Evolutionary conservation across 1,140 invertebrate species (phyloP).

Genomic region (Pseudomyrmex gracilis): DNA sequence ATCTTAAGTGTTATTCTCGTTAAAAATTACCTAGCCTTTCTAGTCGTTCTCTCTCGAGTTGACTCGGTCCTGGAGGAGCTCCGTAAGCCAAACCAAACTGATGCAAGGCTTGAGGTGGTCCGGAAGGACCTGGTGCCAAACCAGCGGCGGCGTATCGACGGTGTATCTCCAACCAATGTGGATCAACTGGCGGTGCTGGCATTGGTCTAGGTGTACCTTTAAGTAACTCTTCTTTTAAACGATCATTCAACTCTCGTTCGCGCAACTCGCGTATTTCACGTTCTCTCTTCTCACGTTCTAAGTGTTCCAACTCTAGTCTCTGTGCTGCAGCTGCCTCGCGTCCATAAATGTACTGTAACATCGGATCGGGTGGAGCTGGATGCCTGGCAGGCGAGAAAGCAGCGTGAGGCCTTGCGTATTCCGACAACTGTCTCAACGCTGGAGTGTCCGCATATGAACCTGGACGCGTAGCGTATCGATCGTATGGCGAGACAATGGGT

Average conservation of each 20-base stretch:
- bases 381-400: conserved; percentile 91
- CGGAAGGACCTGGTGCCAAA: conserved; percentile 81
- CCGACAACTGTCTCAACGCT: conserved; percentile 94
- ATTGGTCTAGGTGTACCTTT: conserved; percentile 88
- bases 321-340: conserved; percentile 89
- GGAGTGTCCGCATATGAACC: conserved; percentile 94
- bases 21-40: conserved; percentile 89
- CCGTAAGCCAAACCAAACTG: conserved; percentile 87
- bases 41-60: conserved; percentile 94
- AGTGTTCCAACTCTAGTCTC: conserved; percentile 92
- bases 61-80: conserved; percentile 88
- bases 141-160: conserved; percentile 87
- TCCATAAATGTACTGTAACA: conserved; percentile 93
- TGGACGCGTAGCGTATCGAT: conserved; percentile 87
- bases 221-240: conserved; percentile 93
- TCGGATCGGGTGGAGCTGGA: conserved; percentile 90
- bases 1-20: conserved; percentile 13
- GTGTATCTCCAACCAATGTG: conserved; percentile 96
- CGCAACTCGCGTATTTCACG: conserved; percentile 93
- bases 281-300: conserved; percentile 94
- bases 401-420: conserved; percentile 95
- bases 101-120: conserved; percentile 87
- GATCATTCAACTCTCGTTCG: conserved; percentile 93
- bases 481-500: conserved; percentile 91
- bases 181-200: conserved; percentile 90